A percentile compares a stretch with the other conserved stretches of the same genome.
Conservation (phyloP, 2,113 vertebrate genomes). For the Rhabdomys dilectus region DNA sequence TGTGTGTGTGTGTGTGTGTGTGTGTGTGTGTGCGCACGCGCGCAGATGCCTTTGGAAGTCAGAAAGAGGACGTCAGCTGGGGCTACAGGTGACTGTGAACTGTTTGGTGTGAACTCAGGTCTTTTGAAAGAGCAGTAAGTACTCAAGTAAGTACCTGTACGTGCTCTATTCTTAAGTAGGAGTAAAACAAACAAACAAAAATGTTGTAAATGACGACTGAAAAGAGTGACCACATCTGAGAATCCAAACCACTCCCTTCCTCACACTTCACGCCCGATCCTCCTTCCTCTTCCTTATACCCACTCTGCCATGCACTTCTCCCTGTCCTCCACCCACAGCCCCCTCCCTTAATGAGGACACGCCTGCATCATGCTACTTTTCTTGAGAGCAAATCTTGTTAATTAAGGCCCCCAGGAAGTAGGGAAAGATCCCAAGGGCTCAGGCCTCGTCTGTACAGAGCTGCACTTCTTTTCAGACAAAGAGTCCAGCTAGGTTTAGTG, state of each 20-base stretch:
- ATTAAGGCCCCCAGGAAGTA: slow-evolving; percentile 24
- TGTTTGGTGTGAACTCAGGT: neutral
- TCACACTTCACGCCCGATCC: neutral
- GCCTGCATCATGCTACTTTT: slow-evolving; percentile 27
- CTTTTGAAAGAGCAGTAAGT: neutral
- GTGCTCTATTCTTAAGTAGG: neutral
- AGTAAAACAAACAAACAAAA: slow-evolving; percentile 45
- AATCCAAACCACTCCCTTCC: neutral
- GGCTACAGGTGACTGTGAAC: neutral
- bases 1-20: fast-evolving
- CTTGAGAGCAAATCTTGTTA: slow-evolving; percentile 44
- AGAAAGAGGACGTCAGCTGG: neutral
- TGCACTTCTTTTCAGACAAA: slow-evolving; percentile 57
- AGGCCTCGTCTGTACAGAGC: slow-evolving; percentile 33
- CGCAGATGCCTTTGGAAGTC: neutral
- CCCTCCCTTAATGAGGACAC: neutral
- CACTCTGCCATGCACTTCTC: neutral
- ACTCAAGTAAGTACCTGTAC: neutral
- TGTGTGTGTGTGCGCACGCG: fast-evolving
- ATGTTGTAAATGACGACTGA: neutral
- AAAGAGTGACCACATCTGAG: neutral
- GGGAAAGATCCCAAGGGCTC: slow-evolving; percentile 54
- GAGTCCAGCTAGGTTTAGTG: slow-evolving; percentile 58
- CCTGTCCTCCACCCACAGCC: neutral
- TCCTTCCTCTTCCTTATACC: neutral